A percentile compares a stretch with the other conserved stretches of the same genome.
phyloP scores from a whole-genome alignment of 2,797 vertebrate species.

The Takifugu ocellatus region DNA sequence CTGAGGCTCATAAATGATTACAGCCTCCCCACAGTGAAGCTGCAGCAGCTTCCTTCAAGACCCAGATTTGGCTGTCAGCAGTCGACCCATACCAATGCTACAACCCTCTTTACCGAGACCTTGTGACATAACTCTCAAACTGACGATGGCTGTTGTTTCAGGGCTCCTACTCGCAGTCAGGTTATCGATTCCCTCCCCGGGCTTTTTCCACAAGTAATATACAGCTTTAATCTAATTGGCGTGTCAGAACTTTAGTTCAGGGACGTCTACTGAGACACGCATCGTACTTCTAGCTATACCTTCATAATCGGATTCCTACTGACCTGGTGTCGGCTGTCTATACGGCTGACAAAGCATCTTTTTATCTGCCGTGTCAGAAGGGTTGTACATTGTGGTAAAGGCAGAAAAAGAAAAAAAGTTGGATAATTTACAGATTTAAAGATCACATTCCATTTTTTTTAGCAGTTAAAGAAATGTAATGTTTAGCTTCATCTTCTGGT shows the following conservation, averaged over 20 bases:
- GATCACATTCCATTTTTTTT: too few species aligned
- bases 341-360: conserved; percentile 59
- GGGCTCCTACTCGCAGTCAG: conserved; percentile 50
- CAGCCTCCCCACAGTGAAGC: conserved; percentile 7
- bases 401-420: conserved; percentile 8
- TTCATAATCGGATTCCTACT: conserved; percentile 47
- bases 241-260: conserved; percentile 51
- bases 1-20: conserved; percentile 33
- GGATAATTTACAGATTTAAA: background rate
- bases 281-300: conserved; percentile 60
- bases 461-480: too few species aligned
- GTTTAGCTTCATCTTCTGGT: too few species aligned
- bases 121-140: conserved; percentile 47
- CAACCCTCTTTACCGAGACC: conserved; percentile 28
- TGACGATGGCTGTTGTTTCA: conserved; percentile 58
- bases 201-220: conserved; percentile 62
- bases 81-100: conserved; percentile 24
- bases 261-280: conserved; percentile 54
- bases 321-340: conserved; percentile 54
- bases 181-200: conserved; percentile 60
- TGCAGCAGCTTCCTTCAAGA: conserved; percentile 24
- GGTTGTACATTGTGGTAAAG: background rate
- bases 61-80: conserved; percentile 10
- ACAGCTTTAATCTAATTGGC: conserved; percentile 71
- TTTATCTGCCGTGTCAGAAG: conserved; percentile 22